phyloP scores from a whole-genome alignment of 2,797 vertebrate species.

The Pantherophis vulpinus region DNA sequence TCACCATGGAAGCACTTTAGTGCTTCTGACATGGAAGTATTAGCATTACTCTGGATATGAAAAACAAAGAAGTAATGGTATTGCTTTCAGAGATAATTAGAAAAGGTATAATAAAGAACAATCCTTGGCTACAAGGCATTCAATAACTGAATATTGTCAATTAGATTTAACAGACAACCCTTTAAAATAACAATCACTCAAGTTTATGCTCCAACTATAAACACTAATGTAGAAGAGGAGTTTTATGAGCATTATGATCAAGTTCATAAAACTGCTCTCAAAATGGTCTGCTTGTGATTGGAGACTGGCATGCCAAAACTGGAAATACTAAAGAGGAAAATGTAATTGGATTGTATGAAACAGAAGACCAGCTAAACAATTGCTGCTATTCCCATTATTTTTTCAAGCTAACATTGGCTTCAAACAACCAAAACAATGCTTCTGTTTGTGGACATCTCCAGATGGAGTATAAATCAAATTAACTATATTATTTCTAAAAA shows the following conservation, averaged over 20 bases:
- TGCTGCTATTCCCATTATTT: background rate
- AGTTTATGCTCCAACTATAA: background rate
- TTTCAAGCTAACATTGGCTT: background rate
- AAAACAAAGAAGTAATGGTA: background rate
- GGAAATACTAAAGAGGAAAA: background rate
- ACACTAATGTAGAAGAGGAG: background rate
- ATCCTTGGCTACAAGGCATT: background rate
- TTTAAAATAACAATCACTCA: background rate
- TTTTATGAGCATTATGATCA: background rate
- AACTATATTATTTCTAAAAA: background rate
- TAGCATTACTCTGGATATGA: background rate
- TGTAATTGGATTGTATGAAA: background rate
- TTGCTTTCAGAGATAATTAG: background rate
- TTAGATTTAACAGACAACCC: background rate
- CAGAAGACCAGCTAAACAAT: background rate
- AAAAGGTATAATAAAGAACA: background rate
- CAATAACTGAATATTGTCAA: background rate
- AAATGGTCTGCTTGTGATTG: background rate
- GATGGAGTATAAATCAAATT: background rate
- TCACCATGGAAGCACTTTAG: background rate
- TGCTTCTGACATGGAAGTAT: background rate
- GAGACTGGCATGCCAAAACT: background rate
- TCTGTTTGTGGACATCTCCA: background rate
- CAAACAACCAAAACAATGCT: background rate
- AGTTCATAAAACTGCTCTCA: background rate